A percentile compares a stretch with the other conserved stretches of the same genome.
Evolutionary conservation across 2,888 invertebrate genomes (phyloP).

Genomic region (Linnaemya tessellans): DNA sequence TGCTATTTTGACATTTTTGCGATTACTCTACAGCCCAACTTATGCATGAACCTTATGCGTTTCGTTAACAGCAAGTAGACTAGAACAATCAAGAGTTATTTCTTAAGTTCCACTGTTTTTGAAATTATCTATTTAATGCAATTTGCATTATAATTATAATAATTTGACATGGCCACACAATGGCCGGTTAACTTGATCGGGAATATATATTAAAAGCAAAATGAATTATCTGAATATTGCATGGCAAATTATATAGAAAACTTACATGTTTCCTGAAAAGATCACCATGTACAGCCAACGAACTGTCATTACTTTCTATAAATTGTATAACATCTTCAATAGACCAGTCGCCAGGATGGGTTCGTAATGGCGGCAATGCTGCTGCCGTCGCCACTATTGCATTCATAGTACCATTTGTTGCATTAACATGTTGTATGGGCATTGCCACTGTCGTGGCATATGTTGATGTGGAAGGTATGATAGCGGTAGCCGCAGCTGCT

Average conservation of each 20-base stretch:
- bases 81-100: no score
- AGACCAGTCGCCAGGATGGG: constrained; percentile 93
- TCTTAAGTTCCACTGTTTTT: no score
- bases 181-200: no score
- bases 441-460: constrained; percentile 80
- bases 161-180: no score
- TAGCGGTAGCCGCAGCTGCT: constrained; percentile 82
- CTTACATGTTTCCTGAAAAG: constrained; percentile 96
- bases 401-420: constrained; percentile 75
- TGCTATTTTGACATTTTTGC: no score
- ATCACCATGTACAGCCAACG: constrained; percentile 93
- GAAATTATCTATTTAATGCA: no score
- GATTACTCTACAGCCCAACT: no score
- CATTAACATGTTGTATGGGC: constrained; percentile 73
- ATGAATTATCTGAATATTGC: neutral
- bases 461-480: constrained; percentile 74
- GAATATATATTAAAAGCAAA: neutral
- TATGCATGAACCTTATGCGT: no score
- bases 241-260: constrained; percentile 73
- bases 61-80: no score
- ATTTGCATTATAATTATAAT: no score
- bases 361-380: constrained; percentile 82
- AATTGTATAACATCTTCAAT: constrained; percentile 97
- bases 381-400: constrained; percentile 76
- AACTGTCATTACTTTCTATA: constrained; percentile 93